Base-by-base conservation (phyloP, 2,797 vertebrate species). In the Poecilia wingei region DNA sequence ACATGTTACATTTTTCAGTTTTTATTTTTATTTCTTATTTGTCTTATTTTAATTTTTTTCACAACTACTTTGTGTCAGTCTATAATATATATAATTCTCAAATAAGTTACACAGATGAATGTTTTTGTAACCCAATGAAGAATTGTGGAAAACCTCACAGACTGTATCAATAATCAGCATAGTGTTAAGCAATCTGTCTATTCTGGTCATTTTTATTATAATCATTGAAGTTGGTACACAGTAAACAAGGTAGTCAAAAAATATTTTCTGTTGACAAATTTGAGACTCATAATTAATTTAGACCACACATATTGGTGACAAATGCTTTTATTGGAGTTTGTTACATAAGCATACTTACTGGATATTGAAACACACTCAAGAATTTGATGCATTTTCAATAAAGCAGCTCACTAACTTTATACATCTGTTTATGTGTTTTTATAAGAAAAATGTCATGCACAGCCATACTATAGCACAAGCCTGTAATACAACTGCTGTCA, bases 301-400 rank as follows among this genome's bases (percentile, higher is more conserved):
- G n/a, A 33, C 8, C 20, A 79, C 51, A 78, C 4, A 76, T 49
- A 31, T 2, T 10, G 3, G 5, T 53, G 31, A 51, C 5, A 43
- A 3, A 73, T 36, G 0, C n/a, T 61, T 75, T 72, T 3, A 79
- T 64, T 39, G 22, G 13, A 46, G 31, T 43, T 64, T 66, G 76
- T 80, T 74, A 69, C 3, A 74, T 46, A 43, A 68, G 41, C 51
- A 5, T 66, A 82, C 7, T 73, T 28, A 47, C 13, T 59, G 79
- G 1, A 78, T 39, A 75, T 66, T 0, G 43, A 36, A 77, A 16
- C 6, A 74, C 14, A 45, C 31, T 43, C 41, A 41, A 31, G 16
- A n/a, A 28, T 41, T 7, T 41, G 41, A 59, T 25, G 31, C 47
- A 73, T 73, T 53, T 73, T 70, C 12, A 70, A n/a, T 59, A 36